Conservation (phyloP, 2,888 invertebrate genomes). For the Apodemia duryi region DNA sequence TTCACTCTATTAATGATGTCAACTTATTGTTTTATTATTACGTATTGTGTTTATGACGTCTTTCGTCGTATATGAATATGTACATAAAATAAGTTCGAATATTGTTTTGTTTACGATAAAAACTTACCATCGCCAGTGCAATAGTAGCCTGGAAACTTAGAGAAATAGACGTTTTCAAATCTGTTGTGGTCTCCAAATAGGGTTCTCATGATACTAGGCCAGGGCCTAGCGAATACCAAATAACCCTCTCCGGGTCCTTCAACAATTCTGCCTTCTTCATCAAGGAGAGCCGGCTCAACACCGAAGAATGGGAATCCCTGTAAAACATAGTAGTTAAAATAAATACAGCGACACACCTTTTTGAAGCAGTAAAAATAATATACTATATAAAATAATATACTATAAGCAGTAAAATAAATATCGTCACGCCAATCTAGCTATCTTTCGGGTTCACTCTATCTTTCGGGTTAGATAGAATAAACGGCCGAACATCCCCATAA, state of each 20-base stretch:
- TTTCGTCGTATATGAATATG: too few species aligned
- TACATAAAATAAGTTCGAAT: too few species aligned
- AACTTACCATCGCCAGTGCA: slow-evolving; percentile 97
- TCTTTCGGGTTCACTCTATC: too few species aligned
- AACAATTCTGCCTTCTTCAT: slow-evolving; percentile 91
- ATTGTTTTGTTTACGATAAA: background rate
- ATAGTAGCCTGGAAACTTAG: slow-evolving; percentile 97
- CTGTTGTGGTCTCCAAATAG: slow-evolving; percentile 94
- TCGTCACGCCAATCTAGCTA: too few species aligned
- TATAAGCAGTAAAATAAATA: too few species aligned
- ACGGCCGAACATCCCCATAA: too few species aligned
- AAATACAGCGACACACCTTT: background rate
- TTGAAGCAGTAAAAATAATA: too few species aligned
- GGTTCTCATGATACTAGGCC: slow-evolving; percentile 99
- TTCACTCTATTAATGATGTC: too few species aligned
- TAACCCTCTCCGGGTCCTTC: slow-evolving; percentile 96
- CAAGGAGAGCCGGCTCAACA: slow-evolving; percentile 91
- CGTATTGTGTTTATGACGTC: too few species aligned
- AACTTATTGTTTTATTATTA: too few species aligned
- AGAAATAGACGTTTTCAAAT: slow-evolving; percentile 95
- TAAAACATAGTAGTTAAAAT: slow-evolving; percentile 26
- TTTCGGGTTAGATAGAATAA: too few species aligned
- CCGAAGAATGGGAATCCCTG: slow-evolving; percentile 99
- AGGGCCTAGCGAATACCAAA: slow-evolving; percentile 95
- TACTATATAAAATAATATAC: too few species aligned